Conservation (phyloP, 2,888 invertebrate genomes). For the Mimas tiliae region DNA sequence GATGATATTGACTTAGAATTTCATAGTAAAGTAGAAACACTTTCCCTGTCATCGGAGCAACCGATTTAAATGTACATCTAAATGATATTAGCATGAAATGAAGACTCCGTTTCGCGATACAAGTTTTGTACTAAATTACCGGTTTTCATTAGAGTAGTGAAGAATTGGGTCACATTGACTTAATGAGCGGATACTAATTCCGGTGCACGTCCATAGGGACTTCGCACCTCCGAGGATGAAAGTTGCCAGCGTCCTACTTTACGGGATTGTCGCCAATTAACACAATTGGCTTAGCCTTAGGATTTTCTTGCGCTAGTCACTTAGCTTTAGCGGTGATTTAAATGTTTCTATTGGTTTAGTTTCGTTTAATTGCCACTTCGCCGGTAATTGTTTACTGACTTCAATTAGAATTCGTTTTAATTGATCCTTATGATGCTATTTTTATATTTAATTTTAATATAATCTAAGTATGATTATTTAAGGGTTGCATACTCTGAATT, state of each 20-base stretch:
- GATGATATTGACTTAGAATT: not conserved
- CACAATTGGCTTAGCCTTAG: slow-evolving; percentile 38
- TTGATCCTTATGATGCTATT: not conserved
- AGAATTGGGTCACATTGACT: slow-evolving; percentile 56
- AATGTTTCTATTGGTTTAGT: slow-evolving; percentile 1
- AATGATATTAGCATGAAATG: slow-evolving; percentile 38
- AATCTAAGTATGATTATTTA: too few species aligned
- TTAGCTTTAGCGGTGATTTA: slow-evolving; percentile 18
- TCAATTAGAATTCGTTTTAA: not conserved
- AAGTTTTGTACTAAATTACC: slow-evolving; percentile 36
- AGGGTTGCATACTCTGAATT: too few species aligned
- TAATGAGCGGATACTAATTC: slow-evolving; percentile 55
- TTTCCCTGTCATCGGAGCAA: not conserved
- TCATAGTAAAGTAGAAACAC: not conserved
- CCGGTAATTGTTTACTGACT: not conserved
- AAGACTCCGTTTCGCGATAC: slow-evolving; percentile 45
- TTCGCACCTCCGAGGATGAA: slow-evolving; percentile 46
- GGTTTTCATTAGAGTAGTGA: slow-evolving; percentile 49
- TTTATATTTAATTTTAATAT: too few species aligned
- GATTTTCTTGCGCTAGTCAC: slow-evolving; percentile 32
- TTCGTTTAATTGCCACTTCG: not conserved
- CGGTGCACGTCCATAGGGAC: slow-evolving; percentile 52
- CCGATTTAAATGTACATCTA: slow-evolving; percentile 5
- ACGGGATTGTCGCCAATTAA: slow-evolving; percentile 40
- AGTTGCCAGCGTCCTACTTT: slow-evolving; percentile 42